Conservation (phyloP, 2,888 invertebrate genomes). For the Aphidoletes aphidimyza region DNA sequence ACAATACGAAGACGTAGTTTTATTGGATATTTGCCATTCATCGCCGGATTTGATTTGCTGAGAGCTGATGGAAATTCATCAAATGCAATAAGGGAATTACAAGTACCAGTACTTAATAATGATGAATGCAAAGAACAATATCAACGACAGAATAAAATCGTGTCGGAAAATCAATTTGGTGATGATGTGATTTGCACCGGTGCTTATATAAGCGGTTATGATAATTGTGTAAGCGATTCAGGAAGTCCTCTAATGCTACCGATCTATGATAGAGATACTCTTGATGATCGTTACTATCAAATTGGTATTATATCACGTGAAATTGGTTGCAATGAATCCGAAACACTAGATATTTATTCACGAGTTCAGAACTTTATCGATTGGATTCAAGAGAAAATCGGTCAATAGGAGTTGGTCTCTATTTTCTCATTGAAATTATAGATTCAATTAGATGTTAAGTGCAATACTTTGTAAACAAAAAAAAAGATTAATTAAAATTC, state of each 20-base stretch:
- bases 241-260: conserved; percentile 66
- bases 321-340: conserved; percentile 72
- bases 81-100: conserved; percentile 73
- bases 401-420: not conserved
- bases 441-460: too few species aligned
- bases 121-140: conserved; percentile 69
- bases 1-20: conserved; percentile 70
- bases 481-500: too few species aligned
- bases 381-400: conserved; percentile 71
- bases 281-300: conserved; percentile 64
- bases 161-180: conserved; percentile 64
- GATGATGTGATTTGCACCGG: conserved; percentile 64
- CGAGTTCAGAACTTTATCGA: conserved; percentile 71
- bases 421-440: too few species aligned
- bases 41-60: conserved; percentile 73
- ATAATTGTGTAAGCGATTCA: conserved; percentile 63
- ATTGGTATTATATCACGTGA: conserved; percentile 78
- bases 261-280: conserved; percentile 28
- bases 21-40: conserved; percentile 72
- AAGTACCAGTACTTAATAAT: conserved; percentile 76
- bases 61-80: conserved; percentile 74
- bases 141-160: conserved; percentile 59
- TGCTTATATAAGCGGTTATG: conserved; percentile 63
- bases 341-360: conserved; percentile 74
- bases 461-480: too few species aligned